Base-by-base conservation (phyloP, 2,888 invertebrate genomes). In the Drosophila neonasuta region DNA sequence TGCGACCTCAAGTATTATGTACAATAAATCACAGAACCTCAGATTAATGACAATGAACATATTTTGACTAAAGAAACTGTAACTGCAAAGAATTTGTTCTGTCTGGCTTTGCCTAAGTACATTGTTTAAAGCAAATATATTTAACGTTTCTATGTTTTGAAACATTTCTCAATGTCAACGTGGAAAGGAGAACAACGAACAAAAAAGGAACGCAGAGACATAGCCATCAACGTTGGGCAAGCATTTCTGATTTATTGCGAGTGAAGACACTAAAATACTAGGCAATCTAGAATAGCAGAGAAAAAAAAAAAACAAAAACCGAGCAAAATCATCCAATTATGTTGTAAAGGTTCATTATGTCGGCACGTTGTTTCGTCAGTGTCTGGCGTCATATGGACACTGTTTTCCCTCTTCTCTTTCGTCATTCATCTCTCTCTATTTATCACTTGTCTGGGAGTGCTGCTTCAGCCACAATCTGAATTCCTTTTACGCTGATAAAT, bases 301-400 rank as follows among this genome's bases (percentile, higher is more conserved):
- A 39, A 44, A 49, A 34, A 44, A 49, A 34, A 39, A 44, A 49
- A 34, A 39, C 34, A 45, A 45, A 49, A 34, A 2, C 48, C 67
- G 73, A 65, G 72, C 74, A 68, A 74, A 82, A 71, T 77, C 84
- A 75, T 87, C 88, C 88, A 87, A 87, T 87, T 87, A 87, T 82
- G 57, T 80, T 74, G 84, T 77, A 86, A 80, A 80, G 77, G 79
- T 88, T 86, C 80, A 84, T 81, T 87, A 80, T 86, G 79, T 80
- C 71, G 75, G 65, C 79, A 71, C 68, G 67, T 58, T 68, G 68
- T 74, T 80, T 77, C 66, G 48, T 62, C 51, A 13, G 13, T 51
- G 57, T 61, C 68, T 75, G 71, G 68, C 68, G 76, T 83, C 83
- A 87, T 86, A 85, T 86, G 86, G 87, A 75, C 85, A 72, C 54